phyloP scores from a whole-genome alignment of 2,888 invertebrate species.

The Lypha dubia region DNA sequence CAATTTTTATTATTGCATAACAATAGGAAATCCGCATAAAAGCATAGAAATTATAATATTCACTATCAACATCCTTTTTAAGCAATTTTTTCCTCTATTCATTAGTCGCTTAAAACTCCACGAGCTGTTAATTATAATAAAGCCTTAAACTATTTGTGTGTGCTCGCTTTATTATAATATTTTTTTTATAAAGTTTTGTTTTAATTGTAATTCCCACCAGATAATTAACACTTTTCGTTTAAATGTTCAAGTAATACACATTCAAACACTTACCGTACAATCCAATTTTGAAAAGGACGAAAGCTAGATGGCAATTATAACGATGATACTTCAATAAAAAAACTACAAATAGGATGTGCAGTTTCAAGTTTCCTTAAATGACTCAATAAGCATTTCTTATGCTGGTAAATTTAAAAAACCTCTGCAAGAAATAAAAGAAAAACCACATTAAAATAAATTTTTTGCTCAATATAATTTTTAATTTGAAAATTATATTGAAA shows the following conservation, averaged over 20 bases:
- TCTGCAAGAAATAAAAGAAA: constrained; percentile 41
- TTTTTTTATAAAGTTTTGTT: neutral
- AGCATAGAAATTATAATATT: constrained; percentile 25
- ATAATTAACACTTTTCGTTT: constrained; percentile 27
- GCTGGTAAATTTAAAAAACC: constrained; percentile 19
- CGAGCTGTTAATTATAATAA: constrained; percentile 3
- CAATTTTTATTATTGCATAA: constrained; percentile 38
- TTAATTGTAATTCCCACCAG: neutral
- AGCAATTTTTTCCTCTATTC: neutral
- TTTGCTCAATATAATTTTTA: neutral
- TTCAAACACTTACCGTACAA: constrained; percentile 40
- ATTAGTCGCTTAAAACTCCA: neutral
- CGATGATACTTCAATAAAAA: neutral
- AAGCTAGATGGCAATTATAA: neutral
- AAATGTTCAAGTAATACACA: constrained; percentile 5
- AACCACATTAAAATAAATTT: constrained; percentile 1
- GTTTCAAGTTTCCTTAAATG: constrained; percentile 7
- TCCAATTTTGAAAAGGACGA: neutral
- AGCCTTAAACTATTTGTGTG: neutral
- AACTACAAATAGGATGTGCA: neutral
- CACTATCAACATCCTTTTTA: neutral
- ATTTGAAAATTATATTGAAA: constrained; percentile 26
- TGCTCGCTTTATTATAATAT: neutral
- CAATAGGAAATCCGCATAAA: constrained; percentile 46
- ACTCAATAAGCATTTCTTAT: constrained; percentile 38